phyloP scores from a whole-genome alignment of 2,888 invertebrate genomes.

The Perizoma flavofasciatum region DNA sequence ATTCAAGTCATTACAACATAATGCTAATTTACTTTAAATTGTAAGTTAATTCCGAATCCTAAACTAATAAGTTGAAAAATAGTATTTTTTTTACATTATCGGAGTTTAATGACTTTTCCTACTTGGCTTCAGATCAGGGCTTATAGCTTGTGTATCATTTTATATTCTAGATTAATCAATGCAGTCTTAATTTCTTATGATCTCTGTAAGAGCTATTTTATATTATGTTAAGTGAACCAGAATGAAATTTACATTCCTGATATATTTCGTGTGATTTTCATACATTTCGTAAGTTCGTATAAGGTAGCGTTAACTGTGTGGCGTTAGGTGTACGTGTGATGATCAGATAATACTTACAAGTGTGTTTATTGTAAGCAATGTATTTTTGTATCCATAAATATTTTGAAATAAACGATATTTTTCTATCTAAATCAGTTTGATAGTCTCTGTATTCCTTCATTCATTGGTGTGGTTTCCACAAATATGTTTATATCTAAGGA shows the following conservation, averaged over 20 bases:
- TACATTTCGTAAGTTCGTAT: constrained; percentile 26
- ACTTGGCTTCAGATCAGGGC: too few relatives aligned
- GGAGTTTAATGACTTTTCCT: too few relatives aligned
- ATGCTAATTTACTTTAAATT: too few relatives aligned
- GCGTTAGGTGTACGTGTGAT: constrained; percentile 50
- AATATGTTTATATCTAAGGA: too few relatives aligned
- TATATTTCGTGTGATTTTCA: constrained; percentile 43
- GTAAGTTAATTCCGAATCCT: too few relatives aligned
- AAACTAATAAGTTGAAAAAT: too few relatives aligned
- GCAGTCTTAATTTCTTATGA: constrained; percentile 44
- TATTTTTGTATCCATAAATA: constrained; percentile 62
- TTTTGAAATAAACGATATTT: constrained; percentile 51
- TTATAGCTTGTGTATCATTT: constrained; percentile 6
- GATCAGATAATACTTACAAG: constrained; percentile 49
- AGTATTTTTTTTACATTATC: too few relatives aligned
- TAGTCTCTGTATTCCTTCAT: too few relatives aligned
- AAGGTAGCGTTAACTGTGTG: not conserved
- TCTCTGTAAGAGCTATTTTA: constrained; percentile 56
- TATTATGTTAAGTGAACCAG: constrained; percentile 46
- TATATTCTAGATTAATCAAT: constrained; percentile 9
- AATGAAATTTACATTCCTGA: constrained; percentile 65
- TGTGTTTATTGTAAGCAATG: constrained; percentile 54
- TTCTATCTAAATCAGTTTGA: constrained; percentile 7
- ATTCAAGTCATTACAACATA: too few relatives aligned
- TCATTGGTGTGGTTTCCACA: too few relatives aligned